Base-by-base conservation (phyloP, 1,140 invertebrate genomes). In the Leptinotarsa defecta region DNA sequence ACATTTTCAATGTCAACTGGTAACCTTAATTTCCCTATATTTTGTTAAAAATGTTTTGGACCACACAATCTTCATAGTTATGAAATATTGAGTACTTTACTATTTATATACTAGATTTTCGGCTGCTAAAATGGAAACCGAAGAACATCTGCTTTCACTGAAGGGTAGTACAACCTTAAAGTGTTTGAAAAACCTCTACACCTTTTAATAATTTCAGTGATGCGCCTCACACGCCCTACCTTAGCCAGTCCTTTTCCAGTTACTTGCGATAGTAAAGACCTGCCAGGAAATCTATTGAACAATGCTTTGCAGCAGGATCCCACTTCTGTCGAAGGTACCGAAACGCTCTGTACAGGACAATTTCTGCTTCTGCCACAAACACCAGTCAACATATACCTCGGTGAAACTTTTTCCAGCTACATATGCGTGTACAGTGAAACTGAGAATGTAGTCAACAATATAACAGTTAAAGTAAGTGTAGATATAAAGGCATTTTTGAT, bases 401-500 rank as follows among this genome's bases (percentile, higher is more conserved):
- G 98, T 20, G 98, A 99, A 90, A 99, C 96, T 24, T 99, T 99
- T 88, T 96, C 97, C 1, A 96, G 97, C 86, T 99, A 98, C 84
- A 92, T 99, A 69, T 97, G 95, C 88, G 94, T 99, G 67, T 95
- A 98, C 83, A 99, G 99, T 89, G 95, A 97, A 84, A 97, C 95
- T 71, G 90, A 90, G 76, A 91, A 95, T 87, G 82, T 89, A 13
- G 94, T 95, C 15, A 92, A 93, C 78, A 91, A 95, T 87, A 93
- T 97, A 20, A 90, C 88, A 20, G 91, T 97, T 1, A 96, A 96
- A 86, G 91, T 92, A 84, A 84, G 79, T 48, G 17, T 13, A 83
- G 20, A n/a, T 63, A 63, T 63, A 3, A 8, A 19, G 19, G 43
- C 15, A 4, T 24, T 71, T 48, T 71, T 75, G 65, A 62, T 71